Evolutionary conservation across 2,113 vertebrate genomes (phyloP).

Genomic region (Xerus inauris): DNA sequence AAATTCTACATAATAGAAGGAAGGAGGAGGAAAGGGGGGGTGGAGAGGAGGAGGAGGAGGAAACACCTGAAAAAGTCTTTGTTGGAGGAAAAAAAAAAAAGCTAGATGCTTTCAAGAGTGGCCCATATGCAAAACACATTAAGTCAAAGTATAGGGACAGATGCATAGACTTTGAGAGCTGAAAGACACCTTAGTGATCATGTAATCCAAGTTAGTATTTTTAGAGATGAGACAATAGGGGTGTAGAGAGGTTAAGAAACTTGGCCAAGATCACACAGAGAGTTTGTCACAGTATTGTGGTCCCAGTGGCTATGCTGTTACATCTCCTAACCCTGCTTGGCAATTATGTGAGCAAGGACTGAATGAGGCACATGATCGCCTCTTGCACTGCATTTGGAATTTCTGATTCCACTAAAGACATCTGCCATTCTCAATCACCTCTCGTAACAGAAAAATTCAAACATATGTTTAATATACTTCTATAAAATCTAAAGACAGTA

Average conservation of each 20-base stretch:
- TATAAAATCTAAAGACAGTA: not conserved
- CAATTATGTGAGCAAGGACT: not conserved
- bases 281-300: too few relatives aligned
- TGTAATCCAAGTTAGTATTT: conserved; percentile 44
- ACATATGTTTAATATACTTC: not conserved
- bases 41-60: conserved; percentile 29
- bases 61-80: conserved; percentile 76
- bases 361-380: not conserved
- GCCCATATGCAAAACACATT: conserved; percentile 73
- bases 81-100: not conserved
- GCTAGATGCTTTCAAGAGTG: conserved; percentile 28
- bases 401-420: not conserved
- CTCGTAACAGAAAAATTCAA: not conserved
- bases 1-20: conserved; percentile 54
- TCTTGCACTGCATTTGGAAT: not conserved
- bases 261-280: not conserved
- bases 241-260: not conserved
- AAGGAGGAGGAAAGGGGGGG: not conserved
- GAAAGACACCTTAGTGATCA: conserved; percentile 47
- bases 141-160: conserved; percentile 43
- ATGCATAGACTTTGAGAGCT: conserved; percentile 31
- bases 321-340: not conserved
- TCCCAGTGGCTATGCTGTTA: not conserved
- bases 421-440: not conserved
- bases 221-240: conserved; percentile 2